Percentiles rank a stretch among this genome's conserved stretches.
These are phyloP conservation scores for Odobenus rosmarus DNA, from an alignment of 2,113 vertebrate genomes.

Conservation along the genomic window DNA sequence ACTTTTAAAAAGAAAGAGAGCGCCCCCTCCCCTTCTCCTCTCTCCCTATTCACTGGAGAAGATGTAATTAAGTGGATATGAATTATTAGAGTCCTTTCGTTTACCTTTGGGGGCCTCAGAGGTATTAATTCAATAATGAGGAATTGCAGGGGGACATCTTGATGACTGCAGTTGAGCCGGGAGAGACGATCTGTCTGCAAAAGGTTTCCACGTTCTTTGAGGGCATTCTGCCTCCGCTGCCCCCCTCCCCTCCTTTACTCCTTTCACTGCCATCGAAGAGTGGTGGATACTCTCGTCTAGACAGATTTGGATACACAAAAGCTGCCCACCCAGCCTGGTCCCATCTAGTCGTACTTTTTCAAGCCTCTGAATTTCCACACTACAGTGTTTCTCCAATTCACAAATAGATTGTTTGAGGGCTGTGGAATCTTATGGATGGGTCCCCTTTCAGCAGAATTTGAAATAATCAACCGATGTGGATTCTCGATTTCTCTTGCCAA, in stretches of 20 bases:
- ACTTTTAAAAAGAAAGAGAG: constrained; percentile 85
- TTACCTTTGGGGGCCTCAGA: constrained; percentile 87
- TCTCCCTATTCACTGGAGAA: constrained; percentile 84
- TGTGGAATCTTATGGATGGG: neutral
- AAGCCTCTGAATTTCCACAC: constrained; percentile 48
- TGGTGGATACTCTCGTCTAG: constrained; percentile 55
- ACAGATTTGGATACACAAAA: constrained; percentile 75
- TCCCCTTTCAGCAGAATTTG: neutral
- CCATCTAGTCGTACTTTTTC: constrained; percentile 48
- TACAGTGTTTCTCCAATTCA: constrained; percentile 22
- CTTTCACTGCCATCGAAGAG: constrained; percentile 26
- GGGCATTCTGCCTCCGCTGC: constrained; percentile 30
- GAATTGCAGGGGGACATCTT: constrained; percentile 82
- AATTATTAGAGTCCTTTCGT: constrained; percentile 88
- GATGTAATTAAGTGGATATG: constrained; percentile 90
- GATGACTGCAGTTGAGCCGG: constrained; percentile 85
- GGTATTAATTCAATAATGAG: constrained; percentile 88
- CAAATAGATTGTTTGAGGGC: constrained; percentile 18
- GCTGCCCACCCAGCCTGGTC: constrained; percentile 55
- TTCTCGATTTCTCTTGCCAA: constrained; percentile 12
- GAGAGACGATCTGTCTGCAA: constrained; percentile 60
- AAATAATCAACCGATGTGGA: neutral
- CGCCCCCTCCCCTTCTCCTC: constrained; percentile 82
- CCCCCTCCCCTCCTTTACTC: neutral
- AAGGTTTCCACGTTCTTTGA: constrained; percentile 70